phyloP scores from a whole-genome alignment of 2,113 vertebrate species.

The Rattus rattus region DNA sequence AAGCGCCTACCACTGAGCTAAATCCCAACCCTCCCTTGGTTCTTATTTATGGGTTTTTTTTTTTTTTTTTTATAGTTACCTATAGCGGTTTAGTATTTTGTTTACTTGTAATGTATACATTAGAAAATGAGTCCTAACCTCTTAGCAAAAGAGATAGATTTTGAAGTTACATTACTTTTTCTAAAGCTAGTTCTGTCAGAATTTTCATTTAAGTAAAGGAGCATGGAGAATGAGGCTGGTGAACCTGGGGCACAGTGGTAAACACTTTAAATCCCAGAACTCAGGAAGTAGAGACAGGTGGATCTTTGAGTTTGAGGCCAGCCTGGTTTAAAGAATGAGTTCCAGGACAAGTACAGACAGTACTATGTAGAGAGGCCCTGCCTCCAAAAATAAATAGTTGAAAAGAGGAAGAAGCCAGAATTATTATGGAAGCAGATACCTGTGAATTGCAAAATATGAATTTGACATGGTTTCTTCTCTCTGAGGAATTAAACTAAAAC shows the following conservation, averaged over 20 bases:
- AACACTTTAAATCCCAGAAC: not conserved
- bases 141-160: not conserved
- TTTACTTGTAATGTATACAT: not conserved
- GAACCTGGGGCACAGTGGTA: not conserved
- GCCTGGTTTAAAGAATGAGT: not conserved
- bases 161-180: not conserved
- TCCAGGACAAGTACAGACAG: not conserved
- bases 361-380: not conserved
- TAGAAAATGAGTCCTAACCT: not conserved
- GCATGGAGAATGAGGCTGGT: not conserved
- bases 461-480: not conserved
- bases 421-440: not conserved
- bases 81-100: not conserved
- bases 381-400: not conserved
- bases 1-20: no score
- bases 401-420: not conserved
- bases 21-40: no score
- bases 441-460: not conserved
- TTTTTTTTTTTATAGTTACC: not conserved
- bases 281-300: not conserved
- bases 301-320: not conserved
- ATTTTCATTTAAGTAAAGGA: not conserved
- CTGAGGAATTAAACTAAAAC: not conserved
- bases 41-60: no score
- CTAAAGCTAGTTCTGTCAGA: not conserved